Base-by-base conservation (phyloP, 2,888 invertebrate genomes). In the Octonoba sinensis region DNA sequence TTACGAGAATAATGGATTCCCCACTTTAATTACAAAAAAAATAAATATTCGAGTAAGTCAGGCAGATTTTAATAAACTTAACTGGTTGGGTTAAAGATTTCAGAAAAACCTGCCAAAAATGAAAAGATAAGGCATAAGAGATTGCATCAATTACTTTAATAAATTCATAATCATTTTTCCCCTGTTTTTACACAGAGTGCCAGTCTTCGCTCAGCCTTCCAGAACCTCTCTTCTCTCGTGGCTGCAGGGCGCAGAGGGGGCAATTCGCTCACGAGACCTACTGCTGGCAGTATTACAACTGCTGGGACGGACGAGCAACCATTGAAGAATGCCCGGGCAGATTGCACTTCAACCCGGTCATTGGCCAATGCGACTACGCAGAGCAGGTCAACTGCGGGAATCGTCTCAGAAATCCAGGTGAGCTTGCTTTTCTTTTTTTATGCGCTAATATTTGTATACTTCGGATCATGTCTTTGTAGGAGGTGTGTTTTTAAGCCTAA, bases 221-320 rank as follows among this genome's bases (percentile, higher is more conserved):
- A 1, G 76, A 82, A 6, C 71, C 76, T 8, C 27, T 82, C 15
- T 82, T 76, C 12, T 22, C 44, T 12, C 59, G 76, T 4, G 82
- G 82, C 4, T 84, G 85, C 60, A 65, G 74, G 6, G 64, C 72
- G 0, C 75, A 79, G 18, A 77, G 84, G 49, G 86, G 86, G 0
- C 86, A 86, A 77, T 85, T 85, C 69, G 84, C 82, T 66, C 86
- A 86, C 77, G 83, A 84, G n/a, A 75, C 79, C 4, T 85, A 82
- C 56, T 86, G 86, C 56, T 84, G 86, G 70, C 81, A 84, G 66
- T 86, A 85, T 66, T 81, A 85, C 69, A 85, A 86, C 62, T 86
- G 86, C 59, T 86, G 86, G 86, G 85, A 86, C 49, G 85, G 85
- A 11, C 54, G 75, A 27, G 83, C 82, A 6, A 71, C 71, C 69